Conservation (phyloP, 2,113 vertebrate genomes). For the Chamaea fasciata region DNA sequence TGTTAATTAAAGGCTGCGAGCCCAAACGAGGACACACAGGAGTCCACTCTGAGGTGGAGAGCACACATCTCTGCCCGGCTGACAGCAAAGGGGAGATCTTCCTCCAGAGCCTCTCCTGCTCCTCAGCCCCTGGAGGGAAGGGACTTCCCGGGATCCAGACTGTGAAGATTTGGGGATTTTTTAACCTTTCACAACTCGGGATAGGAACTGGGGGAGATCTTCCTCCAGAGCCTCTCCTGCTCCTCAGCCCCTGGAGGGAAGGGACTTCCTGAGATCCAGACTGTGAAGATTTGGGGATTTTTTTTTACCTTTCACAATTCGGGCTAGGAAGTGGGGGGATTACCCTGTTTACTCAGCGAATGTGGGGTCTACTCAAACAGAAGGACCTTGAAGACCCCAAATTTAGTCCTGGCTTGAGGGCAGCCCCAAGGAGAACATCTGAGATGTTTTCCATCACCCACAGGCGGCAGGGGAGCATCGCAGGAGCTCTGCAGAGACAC, state of each 20-base stretch:
- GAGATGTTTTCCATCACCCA: neutral
- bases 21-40: neutral
- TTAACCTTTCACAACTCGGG: neutral
- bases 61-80: neutral
- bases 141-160: neutral
- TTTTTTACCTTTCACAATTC: neutral
- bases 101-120: neutral
- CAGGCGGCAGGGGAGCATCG: neutral
- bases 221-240: neutral
- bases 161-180: neutral
- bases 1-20: constrained; percentile 39
- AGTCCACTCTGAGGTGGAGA: neutral
- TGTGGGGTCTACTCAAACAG: accelerated
- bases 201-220: accelerated
- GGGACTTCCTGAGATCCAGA: neutral
- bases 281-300: neutral
- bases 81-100: neutral
- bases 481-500: neutral
- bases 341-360: no score
- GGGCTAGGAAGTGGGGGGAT: accelerated
- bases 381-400: accelerated
- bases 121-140: neutral
- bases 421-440: neutral
- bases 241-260: neutral
- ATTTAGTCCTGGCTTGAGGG: neutral